Conservation (phyloP, 1,140 invertebrate genomes). For the Lepidurus arcticus region DNA sequence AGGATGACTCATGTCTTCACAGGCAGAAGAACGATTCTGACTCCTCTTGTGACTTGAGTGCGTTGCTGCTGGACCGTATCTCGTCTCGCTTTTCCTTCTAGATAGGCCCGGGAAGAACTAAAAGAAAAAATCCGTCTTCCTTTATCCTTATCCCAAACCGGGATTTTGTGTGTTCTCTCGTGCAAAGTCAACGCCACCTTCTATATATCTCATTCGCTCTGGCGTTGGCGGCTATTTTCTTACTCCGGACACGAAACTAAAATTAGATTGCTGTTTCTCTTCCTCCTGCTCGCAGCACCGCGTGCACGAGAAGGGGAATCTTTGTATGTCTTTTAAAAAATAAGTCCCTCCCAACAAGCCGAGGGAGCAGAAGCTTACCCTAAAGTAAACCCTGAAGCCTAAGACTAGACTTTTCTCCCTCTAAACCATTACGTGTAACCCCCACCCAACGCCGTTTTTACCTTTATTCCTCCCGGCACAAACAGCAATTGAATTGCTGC, state of each 20-base stretch:
- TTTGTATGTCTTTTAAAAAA: no score
- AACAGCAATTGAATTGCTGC: constrained; percentile 9
- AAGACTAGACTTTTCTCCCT: no score
- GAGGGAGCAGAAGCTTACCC: no score
- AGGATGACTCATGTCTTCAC: not conserved
- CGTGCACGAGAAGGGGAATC: no score
- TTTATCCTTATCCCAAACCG: not conserved
- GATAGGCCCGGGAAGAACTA: not conserved
- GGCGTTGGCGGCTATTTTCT: not conserved
- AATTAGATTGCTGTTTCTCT: not conserved
- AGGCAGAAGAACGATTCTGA: not conserved
- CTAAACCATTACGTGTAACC: no score
- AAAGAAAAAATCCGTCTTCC: not conserved
- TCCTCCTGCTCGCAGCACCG: not conserved
- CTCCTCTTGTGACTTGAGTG: not conserved
- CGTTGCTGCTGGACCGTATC: not conserved
- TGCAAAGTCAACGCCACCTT: not conserved
- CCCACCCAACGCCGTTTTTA: not conserved
- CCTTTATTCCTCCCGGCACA: not conserved
- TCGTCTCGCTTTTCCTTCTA: not conserved
- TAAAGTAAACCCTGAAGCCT: no score
- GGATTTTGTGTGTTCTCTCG: no score
- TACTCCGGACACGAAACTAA: constrained; percentile 14
- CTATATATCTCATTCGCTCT: constrained; percentile 1
- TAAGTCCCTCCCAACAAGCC: no score